Base-by-base conservation (phyloP, 2,888 invertebrate species). In the Acrobasis consociella region DNA sequence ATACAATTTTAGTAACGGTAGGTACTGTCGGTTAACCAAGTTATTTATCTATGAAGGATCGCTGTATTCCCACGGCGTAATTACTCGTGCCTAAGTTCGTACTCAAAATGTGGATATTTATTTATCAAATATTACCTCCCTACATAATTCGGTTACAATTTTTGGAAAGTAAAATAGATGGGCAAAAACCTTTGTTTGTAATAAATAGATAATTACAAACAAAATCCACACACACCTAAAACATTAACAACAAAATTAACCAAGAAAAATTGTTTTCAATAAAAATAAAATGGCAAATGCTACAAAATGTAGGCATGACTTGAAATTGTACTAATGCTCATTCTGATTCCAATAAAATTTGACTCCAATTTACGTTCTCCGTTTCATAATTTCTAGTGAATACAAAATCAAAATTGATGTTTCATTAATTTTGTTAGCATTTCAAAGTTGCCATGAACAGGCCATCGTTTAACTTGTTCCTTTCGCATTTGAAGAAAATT, bases 401-500 rank as follows among this genome's bases (percentile, higher is more conserved):
- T 31, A 22, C 11, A 51, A 51, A 53, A 53, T 53, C 31, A 37
- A 53, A 53, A 46, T 11, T 10, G 37, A 15, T 9, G 53, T 38
- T 53, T 16, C 31, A 15, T 15, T 37, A 53, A 37, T 22, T 58
- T 46, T 9, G 0, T 22, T 17, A 42, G n/a, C 22, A 39, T 55
- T 58, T 58, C 17, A 58, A 46, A 46, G 46, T 46, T 46, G 10
- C 49, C 37, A 38, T 60, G 52, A 31, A 16, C 46, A 38, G 17
- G 51, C 15, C 31, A 51, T 42, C 50, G 38, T 50, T 16, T 49
- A 61, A 49, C n/a, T 49, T 49, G 49, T 49, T 59, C 50, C 17
- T 17, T 50, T 50, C 58, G 37, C 49, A 31, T 59, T 62, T 59
- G 10, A 55, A 60, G 55, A 67, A 70, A 71, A 72, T 71, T 69